Percentiles rank a stretch among this genome's conserved stretches.
phyloP scores from a whole-genome alignment of 2,797 vertebrate genomes.

The Lagocephalus sceleratus region DNA sequence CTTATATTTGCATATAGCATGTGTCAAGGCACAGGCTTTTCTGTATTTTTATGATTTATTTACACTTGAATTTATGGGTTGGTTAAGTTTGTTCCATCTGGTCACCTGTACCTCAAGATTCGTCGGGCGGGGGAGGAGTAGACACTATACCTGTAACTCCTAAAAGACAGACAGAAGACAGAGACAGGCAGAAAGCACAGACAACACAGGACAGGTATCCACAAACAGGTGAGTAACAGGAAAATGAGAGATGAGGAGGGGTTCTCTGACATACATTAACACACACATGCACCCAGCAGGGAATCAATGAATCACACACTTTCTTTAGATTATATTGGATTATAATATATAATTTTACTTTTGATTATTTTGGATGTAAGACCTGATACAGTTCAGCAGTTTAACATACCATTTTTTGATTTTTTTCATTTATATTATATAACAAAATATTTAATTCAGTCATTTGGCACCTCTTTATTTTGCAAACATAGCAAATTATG shows the following conservation, averaged over 20 bases:
- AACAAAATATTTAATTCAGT: no score
- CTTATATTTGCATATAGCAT: constrained; percentile 15
- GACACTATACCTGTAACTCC: constrained; percentile 59
- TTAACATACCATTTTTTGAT: no score
- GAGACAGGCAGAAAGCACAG: constrained; percentile 30
- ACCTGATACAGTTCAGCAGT: constrained; percentile 1
- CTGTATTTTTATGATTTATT: constrained; percentile 38
- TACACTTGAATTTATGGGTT: constrained; percentile 38
- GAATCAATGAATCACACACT: not conserved
- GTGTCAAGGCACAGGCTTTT: constrained; percentile 17
- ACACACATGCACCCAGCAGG: constrained; percentile 2
- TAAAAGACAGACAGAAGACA: constrained; percentile 57
- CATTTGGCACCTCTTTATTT: no score
- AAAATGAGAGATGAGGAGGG: constrained; percentile 18
- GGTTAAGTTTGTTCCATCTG: constrained; percentile 45
- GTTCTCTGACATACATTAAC: not conserved
- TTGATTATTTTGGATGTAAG: not conserved
- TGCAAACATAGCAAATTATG: no score
- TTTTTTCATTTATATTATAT: no score
- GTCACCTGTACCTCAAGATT: constrained; percentile 74
- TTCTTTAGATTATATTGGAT: not conserved
- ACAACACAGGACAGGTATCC: constrained; percentile 43
- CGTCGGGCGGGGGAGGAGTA: constrained; percentile 62
- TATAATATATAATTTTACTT: constrained; percentile 7
- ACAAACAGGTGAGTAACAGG: constrained; percentile 42